Conservation (phyloP, 2,797 vertebrate species). For the Otus scops region DNA sequence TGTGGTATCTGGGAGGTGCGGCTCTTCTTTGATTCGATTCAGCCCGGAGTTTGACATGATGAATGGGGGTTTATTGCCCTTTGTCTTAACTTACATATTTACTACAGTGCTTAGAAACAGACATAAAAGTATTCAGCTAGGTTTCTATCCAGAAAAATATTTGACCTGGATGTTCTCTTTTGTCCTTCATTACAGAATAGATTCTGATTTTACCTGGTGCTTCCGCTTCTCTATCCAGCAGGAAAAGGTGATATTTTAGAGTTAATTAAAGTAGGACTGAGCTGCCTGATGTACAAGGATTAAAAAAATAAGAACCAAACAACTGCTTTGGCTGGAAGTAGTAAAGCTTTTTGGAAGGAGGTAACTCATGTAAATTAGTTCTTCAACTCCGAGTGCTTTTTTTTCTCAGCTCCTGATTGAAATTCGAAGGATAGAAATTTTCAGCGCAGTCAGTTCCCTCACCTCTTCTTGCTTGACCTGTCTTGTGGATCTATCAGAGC, state of each 20-base stretch:
- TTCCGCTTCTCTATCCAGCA: not conserved
- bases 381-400: not conserved
- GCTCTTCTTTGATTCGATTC: not conserved
- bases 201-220: not conserved
- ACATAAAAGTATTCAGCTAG: not conserved
- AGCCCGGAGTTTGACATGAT: not conserved
- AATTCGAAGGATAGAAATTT: constrained; percentile 36
- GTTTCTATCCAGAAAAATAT: not conserved
- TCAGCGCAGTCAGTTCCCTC: not conserved
- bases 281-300: not conserved
- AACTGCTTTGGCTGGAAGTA: not conserved
- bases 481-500: constrained; percentile 3
- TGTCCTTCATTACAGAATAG: not conserved
- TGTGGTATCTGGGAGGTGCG: not conserved
- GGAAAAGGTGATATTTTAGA: not conserved
- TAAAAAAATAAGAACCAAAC: not conserved
- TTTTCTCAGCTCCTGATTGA: not conserved
- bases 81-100: not conserved
- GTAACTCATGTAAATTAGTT: not conserved
- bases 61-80: not conserved
- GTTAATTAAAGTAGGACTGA: not conserved
- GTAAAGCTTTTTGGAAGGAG: not conserved
- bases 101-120: not conserved
- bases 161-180: not conserved
- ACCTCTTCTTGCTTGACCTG: constrained; percentile 42